A percentile compares a stretch with the other conserved stretches of the same genome.
Evolutionary conservation across 2,888 invertebrate genomes (phyloP).

Genomic region (Drosophila aldrichi): DNA sequence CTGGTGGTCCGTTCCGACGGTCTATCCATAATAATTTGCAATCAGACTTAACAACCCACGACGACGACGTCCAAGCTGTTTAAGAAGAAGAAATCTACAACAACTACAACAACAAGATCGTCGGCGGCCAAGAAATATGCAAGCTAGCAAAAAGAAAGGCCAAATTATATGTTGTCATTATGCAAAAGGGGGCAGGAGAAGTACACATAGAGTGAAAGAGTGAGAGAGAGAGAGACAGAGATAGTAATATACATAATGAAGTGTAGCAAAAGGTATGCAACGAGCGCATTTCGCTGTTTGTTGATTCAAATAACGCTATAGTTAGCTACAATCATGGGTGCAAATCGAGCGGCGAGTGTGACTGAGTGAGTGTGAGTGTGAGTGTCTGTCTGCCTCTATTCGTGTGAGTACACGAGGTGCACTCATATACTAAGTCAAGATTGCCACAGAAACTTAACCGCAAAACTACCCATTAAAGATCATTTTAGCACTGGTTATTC

Average conservation of each 20-base stretch:
- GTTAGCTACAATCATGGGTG: conserved; percentile 25
- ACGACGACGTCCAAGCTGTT: conserved; percentile 24
- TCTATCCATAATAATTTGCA: conserved; percentile 72
- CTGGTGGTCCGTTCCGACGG: conserved; percentile 10
- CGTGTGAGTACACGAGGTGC: conserved; percentile 23
- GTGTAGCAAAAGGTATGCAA: conserved; percentile 61
- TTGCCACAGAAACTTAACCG: background rate
- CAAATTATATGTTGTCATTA: conserved; percentile 75
- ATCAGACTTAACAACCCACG: conserved; percentile 69
- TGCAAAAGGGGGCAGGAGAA: conserved; percentile 41
- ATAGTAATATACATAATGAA: conserved; percentile 52
- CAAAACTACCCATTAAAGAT: background rate
- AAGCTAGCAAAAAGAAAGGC: conserved; percentile 67
- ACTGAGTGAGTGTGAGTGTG: background rate
- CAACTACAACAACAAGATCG: background rate
- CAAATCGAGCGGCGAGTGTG: conserved; percentile 32
- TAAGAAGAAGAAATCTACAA: conserved; percentile 30
- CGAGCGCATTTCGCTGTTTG: conserved; percentile 33
- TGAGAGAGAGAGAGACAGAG: background rate
- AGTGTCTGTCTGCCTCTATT: background rate
- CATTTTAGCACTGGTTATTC: background rate
- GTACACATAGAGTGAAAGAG: background rate
- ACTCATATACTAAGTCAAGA: conserved; percentile 9
- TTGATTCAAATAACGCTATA: conserved; percentile 48
- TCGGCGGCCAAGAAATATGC: conserved; percentile 40